phyloP scores from a whole-genome alignment of 2,888 invertebrate species.

The Argyra leucocephala region DNA sequence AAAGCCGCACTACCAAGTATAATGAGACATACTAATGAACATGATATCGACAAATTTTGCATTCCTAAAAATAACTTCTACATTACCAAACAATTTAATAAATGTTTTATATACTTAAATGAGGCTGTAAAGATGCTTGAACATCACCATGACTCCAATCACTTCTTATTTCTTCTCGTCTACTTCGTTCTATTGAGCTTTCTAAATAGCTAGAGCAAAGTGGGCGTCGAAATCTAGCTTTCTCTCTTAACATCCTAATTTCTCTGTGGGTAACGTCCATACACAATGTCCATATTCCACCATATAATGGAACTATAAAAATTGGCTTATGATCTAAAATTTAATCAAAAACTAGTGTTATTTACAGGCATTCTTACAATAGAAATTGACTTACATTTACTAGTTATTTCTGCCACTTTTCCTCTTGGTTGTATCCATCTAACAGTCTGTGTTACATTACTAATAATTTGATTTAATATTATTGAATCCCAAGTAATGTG shows the following conservation, averaged over 20 bases:
- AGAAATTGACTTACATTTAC: constrained; percentile 31
- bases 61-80: constrained; percentile 54
- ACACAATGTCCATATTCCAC: constrained; percentile 85
- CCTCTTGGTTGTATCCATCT: constrained; percentile 52
- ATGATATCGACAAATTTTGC: constrained; percentile 92
- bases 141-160: constrained; percentile 73
- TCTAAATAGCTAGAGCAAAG: constrained; percentile 74
- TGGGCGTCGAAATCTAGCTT: constrained; percentile 46
- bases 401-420: constrained; percentile 55
- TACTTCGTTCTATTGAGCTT: constrained; percentile 53
- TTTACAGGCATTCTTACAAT: too few relatives aligned
- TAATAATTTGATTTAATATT: constrained; percentile 38
- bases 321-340: constrained; percentile 46
- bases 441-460: constrained; percentile 48
- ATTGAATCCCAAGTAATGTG: constrained; percentile 70
- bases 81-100: background rate
- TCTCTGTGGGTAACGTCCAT: constrained; percentile 72
- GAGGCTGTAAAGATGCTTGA: constrained; percentile 43
- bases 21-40: constrained; percentile 83
- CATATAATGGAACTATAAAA: constrained; percentile 77
- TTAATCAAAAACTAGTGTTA: background rate
- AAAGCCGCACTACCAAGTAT: constrained; percentile 77
- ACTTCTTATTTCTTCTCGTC: constrained; percentile 61
- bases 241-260: constrained; percentile 48
- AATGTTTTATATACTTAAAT: constrained; percentile 38